Evolutionary conservation across 2,888 invertebrate species (phyloP), one percentile per base, ranked within the genome.

Genomic region (Netelia melanura): DNA sequence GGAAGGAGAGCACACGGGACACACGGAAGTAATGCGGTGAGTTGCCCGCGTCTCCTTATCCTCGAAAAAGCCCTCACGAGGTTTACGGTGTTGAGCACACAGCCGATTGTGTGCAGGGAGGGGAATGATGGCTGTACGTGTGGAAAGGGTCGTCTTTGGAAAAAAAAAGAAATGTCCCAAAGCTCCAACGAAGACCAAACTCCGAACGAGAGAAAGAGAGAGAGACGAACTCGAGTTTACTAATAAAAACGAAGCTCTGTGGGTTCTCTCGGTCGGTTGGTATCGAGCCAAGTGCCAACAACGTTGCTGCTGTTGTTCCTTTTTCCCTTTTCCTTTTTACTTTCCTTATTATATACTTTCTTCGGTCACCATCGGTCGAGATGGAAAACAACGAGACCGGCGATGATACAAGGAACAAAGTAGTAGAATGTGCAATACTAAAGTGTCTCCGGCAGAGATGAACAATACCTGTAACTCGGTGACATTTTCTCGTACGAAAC

Each of bases 221-320:
- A 79, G 72, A 81, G 75, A 84, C 67, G 76, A 61, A 77, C 74
- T 65, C 62, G 78, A 81, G 72, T 84, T 85, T 87, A 86, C 82
- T 87, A 83, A 85, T 87, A 86, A 86, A 87, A 86, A 75, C 72
- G 79, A 83, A 75, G 62, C 64, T 67, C 65, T 62, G 83, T 79
- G 83, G 52, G 54, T 87, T 84, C 72, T 72, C 79, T 72, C 54
- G 38, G 77, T 78, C 72, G 76, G 74, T 86, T 87, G 87, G 86
- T 86, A 79, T 71, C 71, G 80, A 83, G 86, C 88, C 87, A 87
- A 88, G 83, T 88, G 77, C 58, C 75, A 79, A 67, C 77, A 78
- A 54, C 74, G 79, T 74, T 54, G 62, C 79, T 77, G 52, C 62
- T 38, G 54, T 23, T 67, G 52, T 71, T 61, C 25, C 68, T 25